Percentiles rank a stretch among this genome's conserved stretches.
phyloP scores from a whole-genome alignment of 2,797 vertebrate species.

The Ptychadena robeensis region DNA sequence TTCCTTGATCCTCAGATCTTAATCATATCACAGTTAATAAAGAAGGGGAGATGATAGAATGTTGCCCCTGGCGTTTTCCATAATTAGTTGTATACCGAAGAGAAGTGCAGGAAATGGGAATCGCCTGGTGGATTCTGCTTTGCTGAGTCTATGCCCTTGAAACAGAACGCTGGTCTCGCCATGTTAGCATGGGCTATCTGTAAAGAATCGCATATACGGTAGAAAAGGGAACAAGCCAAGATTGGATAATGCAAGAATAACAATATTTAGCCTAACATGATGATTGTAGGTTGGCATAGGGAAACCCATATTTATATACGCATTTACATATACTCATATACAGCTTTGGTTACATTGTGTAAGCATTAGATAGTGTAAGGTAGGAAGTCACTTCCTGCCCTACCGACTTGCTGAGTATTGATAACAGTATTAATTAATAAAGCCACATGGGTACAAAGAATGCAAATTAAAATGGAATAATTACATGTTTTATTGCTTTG shows the following conservation, averaged over 20 bases:
- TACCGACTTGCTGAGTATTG: too few species aligned
- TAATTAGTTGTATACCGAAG: constrained; percentile 50
- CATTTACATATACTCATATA: too few species aligned
- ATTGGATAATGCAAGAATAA: background rate
- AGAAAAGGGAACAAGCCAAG: background rate
- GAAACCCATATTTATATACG: background rate
- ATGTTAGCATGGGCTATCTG: background rate
- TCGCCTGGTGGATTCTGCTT: constrained; percentile 33
- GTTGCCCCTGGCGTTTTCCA: constrained; percentile 46
- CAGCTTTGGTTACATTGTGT: too few species aligned
- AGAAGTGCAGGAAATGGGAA: constrained; percentile 45
- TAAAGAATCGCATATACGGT: background rate
- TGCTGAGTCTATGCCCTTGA: constrained; percentile 44
- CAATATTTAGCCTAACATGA: background rate
- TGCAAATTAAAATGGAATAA: too few species aligned
- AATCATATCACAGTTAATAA: constrained; percentile 61
- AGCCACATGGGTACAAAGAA: too few species aligned
- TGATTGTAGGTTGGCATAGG: background rate
- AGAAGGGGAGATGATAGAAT: constrained; percentile 51
- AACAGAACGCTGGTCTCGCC: background rate
- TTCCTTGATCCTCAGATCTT: constrained; percentile 54
- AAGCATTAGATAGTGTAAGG: too few species aligned
- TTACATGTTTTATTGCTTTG: too few species aligned
- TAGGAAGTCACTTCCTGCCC: too few species aligned
- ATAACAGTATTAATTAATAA: too few species aligned